Evolutionary conservation across 23 tunicate genomes (phyloP).

Genomic region (Clavelina lepadiformis): DNA sequence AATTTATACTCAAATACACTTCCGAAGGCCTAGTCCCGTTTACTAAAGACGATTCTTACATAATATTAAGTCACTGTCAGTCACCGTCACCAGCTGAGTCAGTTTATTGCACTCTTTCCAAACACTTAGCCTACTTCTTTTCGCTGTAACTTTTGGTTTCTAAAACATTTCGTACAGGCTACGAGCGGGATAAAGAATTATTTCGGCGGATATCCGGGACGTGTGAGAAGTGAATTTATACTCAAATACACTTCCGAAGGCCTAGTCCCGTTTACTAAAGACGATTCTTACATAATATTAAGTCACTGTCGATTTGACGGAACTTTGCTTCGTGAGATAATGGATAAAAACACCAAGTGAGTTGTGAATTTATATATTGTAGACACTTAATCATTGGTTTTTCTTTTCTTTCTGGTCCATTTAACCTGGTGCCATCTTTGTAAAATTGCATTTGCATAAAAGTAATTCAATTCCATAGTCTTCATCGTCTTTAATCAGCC

Average conservation of each 20-base stretch:
- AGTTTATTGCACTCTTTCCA: too few species aligned
- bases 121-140: too few species aligned
- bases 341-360: constrained; percentile 29
- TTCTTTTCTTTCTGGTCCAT: too few species aligned
- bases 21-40: neutral
- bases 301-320: constrained; percentile 28
- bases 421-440: too few species aligned
- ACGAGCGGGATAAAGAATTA: neutral
- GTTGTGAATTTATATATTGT: too few species aligned
- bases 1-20: neutral
- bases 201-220: constrained; percentile 46
- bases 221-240: neutral
- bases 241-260: neutral
- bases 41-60: neutral
- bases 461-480: too few species aligned
- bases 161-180: too few species aligned
- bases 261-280: neutral
- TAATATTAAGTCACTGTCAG: constrained; percentile 20
- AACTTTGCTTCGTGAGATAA: constrained; percentile 7
- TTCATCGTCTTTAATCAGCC: too few species aligned
- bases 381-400: too few species aligned
- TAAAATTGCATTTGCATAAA: too few species aligned
- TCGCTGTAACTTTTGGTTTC: too few species aligned
- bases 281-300: neutral
- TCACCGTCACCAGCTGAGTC: too few species aligned